Percentiles rank a stretch among this genome's conserved stretches.
These are phyloP conservation scores for Cosmopolites sordidus DNA, from an alignment of 2,888 invertebrate species.

Conservation along the genomic window DNA sequence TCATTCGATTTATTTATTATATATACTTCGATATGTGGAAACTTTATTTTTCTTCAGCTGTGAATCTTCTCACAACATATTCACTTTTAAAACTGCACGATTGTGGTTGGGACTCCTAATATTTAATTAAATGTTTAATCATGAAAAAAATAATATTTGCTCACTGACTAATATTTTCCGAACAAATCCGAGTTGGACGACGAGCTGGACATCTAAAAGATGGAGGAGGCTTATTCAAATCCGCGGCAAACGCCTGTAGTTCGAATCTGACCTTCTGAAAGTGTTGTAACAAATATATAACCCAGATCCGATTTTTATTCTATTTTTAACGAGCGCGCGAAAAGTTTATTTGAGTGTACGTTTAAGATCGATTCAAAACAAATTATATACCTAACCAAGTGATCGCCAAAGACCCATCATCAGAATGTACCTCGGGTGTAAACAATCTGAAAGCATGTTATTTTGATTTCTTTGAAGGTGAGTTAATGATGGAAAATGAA, in stretches of 20 bases:
- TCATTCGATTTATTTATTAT: too few species aligned
- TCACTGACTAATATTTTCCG: constrained; percentile 8
- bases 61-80: too few species aligned
- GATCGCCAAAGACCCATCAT: neutral
- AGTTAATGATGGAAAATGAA: too few species aligned
- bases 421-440: neutral
- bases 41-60: too few species aligned
- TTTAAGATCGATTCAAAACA: neutral
- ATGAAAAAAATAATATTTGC: constrained; percentile 2
- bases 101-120: too few species aligned
- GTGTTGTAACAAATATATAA: constrained; percentile 6
- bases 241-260: constrained; percentile 18
- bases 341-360: constrained; percentile 16
- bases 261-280: constrained; percentile 24
- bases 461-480: neutral
- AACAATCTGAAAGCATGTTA: neutral
- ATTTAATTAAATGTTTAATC: too few species aligned
- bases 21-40: too few species aligned
- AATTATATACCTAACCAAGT: neutral
- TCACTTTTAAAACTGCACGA: too few species aligned
- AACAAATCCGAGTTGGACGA: constrained; percentile 8
- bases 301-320: constrained; percentile 8
- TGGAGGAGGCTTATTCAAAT: constrained; percentile 24
- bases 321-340: constrained; percentile 19
- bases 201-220: constrained; percentile 19